Evolutionary conservation across 2,888 invertebrate species (phyloP).

Genomic region (Phalangium opilio): DNA sequence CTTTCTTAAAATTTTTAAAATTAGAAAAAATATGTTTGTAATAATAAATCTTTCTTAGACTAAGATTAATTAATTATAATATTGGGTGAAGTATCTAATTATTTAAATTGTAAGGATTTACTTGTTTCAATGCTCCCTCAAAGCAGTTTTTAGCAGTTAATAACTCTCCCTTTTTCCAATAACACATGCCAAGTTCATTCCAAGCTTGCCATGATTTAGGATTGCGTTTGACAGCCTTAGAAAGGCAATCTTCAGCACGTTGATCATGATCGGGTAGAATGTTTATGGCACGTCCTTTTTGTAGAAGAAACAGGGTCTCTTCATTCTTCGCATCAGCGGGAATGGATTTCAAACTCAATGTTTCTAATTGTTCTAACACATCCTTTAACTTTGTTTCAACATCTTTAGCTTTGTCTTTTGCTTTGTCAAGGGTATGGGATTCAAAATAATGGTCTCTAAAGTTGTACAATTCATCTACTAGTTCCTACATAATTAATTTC

Average conservation of each 20-base stretch:
- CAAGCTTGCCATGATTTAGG: conserved; percentile 64
- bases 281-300: conserved; percentile 59
- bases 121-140: conserved; percentile 43
- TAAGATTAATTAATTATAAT: too few species aligned
- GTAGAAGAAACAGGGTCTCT: conserved; percentile 43
- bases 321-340: conserved; percentile 24
- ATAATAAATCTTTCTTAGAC: too few species aligned
- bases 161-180: conserved; percentile 70
- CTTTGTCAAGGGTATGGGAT: conserved; percentile 50
- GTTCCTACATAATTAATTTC: too few species aligned
- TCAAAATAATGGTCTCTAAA: conserved; percentile 67
- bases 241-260: conserved; percentile 54
- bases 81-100: too few species aligned
- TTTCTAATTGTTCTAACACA: conserved; percentile 44
- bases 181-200: conserved; percentile 77
- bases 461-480: conserved; percentile 36
- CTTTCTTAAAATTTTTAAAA: too few species aligned
- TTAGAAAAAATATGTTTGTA: too few species aligned
- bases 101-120: too few species aligned
- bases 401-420: conserved; percentile 46
- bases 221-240: conserved; percentile 68
- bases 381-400: conserved; percentile 46
- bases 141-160: conserved; percentile 68
- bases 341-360: not conserved
- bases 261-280: conserved; percentile 48